A percentile compares a stretch with the other conserved stretches of the same genome.
These are phyloP conservation scores for Zaprionus nigranus DNA, from an alignment of 1,140 invertebrate genomes.

Conservation along the genomic window DNA sequence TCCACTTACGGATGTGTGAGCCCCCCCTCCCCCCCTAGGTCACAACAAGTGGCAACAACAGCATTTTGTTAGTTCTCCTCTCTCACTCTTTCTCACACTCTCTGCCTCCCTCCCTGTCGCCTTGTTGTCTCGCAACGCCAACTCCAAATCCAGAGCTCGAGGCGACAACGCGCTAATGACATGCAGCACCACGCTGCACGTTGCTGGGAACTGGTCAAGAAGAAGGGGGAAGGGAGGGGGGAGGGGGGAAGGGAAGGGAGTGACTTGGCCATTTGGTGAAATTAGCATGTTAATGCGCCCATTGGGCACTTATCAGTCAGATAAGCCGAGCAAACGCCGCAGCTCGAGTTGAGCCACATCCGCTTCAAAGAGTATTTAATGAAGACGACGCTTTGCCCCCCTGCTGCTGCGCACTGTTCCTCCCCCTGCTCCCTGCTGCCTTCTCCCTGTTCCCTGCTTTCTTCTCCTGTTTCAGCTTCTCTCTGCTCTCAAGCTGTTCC, in stretches of 20 bases:
- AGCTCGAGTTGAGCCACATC: slow-evolving; percentile 44
- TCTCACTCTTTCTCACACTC: slow-evolving; percentile 20
- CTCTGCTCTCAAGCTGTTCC: neutral
- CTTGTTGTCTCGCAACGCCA: slow-evolving; percentile 13
- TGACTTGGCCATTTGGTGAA: slow-evolving; percentile 35
- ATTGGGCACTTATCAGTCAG: slow-evolving; percentile 38
- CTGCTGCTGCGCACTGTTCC: no score
- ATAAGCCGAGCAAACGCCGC: slow-evolving; percentile 13
- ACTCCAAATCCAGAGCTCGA: slow-evolving; percentile 49
- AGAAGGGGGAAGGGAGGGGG: neutral
- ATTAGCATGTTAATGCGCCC: slow-evolving; percentile 75
- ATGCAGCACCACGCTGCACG: slow-evolving; percentile 61
- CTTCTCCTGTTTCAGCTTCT: no score
- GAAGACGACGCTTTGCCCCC: slow-evolving; percentile 6
- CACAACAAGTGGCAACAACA: slow-evolving; percentile 28
- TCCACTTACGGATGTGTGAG: slow-evolving; percentile 68
- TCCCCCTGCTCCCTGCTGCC: no score
- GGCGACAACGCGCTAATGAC: slow-evolving; percentile 77
- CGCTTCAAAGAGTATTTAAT: slow-evolving; percentile 49
- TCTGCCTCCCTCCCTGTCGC: neutral
- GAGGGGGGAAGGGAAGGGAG: neutral
- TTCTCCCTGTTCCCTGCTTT: no score
- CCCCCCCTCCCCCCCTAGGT: neutral
- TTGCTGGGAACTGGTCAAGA: slow-evolving; percentile 25
- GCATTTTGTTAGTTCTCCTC: slow-evolving; percentile 60